Base-by-base conservation (phyloP, 2,113 vertebrate species). In the Microtus oregoni region DNA sequence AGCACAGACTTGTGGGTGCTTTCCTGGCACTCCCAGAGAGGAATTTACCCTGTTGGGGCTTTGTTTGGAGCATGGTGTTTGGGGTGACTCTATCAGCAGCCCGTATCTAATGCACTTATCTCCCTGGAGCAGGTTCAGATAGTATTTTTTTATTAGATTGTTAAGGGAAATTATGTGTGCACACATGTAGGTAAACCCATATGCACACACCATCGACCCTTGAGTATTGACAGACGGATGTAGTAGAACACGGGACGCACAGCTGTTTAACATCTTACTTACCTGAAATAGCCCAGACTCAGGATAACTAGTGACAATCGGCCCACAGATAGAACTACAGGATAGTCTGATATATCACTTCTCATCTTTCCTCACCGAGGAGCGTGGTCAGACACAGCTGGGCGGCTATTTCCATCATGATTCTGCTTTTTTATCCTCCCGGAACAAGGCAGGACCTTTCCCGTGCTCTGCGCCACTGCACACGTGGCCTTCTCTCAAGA, bases 401-500 rank as follows among this genome's bases (percentile, higher is more conserved):
- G 55, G 47, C n/a, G 70, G 55, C 50, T 75, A 65, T 55, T 61
- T 91, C 41, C 65, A 3, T 55, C 55, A 28, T 3, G 4, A 30
- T 9, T 32, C 17, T 87, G 30, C 78, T 85, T 19, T 63, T 55
- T 65, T 35, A 52, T 81, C 77, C 86, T 96, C 35, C 32, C 47
- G 68, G 55, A 78, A 58, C 63, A 95, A 15, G 44, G 35, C 47
- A 70, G 20, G 30, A 50, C 61, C 78, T 61, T 22, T 83, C 76
- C 20, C 26, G 0, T 35, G 70, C 68, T 89, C 82, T 30, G 20
- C 41, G 78, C n/a, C 24, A 78, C 15, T 63, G 47, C 41, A 30
- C 35, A n/a, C 38, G 55, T 87, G 87, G 70, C 68, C 68, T 82
- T 94, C 94, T 91, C 96, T 94, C 77, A 61, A 89, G 83, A 70